Evolutionary conservation across 2,888 invertebrate genomes (phyloP), one percentile per base, ranked within the genome.

Genomic region (Aphidoletes aphidimyza): DNA sequence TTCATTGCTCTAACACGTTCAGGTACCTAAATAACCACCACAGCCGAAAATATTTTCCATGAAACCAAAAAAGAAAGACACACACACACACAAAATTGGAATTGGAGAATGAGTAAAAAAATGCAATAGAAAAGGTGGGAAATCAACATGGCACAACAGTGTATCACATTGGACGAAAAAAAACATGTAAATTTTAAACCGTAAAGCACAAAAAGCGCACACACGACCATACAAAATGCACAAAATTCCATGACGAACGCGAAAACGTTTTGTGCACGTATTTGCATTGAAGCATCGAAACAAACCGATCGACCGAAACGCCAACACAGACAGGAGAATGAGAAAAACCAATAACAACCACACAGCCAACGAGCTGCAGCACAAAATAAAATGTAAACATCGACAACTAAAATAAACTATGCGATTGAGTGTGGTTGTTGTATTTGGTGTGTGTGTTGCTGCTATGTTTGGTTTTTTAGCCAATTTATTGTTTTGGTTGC

Each of bases 1-100:
- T 99, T 98, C 97, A 99, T 97, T 85, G 96, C 95, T 87, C 95
- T 93, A 84, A 99, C 97, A 86, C 99, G 92, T 90, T 97, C 96
- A 17, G 99, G 98, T 45, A 97, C 98, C 94, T 96, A 19, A 5
- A 26, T 3, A 54, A 26, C 22, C 2, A 19, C 54, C 17, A 54
- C n/a, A 54, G 22, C 34, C 1, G 14, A 78, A 9, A 36, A 78
- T 9, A 78, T 36, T 17, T 8, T 36, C 1, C 34, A 36, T 78
- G 19, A 36, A 59, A 78, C 30, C 5, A 3, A 78, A 36, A 36
- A 17, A 36, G 17, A 78, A 26, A 78, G 17, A 78, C 26, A 78
- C 34, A 36, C 5, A 36, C 78, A 26, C 36, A 78, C 14, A 17
- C 36, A 78, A 54, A 54, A 54, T 54, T n/a, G 5, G 17, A 54